Evolutionary conservation across 2,888 invertebrate species (phyloP).

Genomic region (Cephus spinipes): DNA sequence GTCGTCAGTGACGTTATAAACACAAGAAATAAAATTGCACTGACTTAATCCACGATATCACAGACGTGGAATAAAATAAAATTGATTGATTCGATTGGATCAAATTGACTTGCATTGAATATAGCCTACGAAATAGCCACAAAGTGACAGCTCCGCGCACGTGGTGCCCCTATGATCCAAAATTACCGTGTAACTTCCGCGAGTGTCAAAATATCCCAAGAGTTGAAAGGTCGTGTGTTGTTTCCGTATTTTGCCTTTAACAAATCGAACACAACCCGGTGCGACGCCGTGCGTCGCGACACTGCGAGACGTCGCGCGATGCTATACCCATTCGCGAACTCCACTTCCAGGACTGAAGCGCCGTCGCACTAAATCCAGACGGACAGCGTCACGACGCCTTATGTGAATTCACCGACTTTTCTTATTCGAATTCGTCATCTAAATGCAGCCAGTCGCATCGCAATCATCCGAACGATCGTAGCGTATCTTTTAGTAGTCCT

Average conservation of each 20-base stretch:
- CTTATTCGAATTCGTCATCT: background rate
- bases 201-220: background rate
- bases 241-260: background rate
- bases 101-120: background rate
- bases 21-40: background rate
- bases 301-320: constrained; percentile 42
- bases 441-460: background rate
- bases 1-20: background rate
- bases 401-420: background rate
- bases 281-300: constrained; percentile 40
- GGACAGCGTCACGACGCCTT: background rate
- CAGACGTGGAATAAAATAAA: background rate
- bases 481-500: background rate
- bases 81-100: background rate
- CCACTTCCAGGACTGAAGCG: constrained; percentile 35
- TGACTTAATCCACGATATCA: background rate
- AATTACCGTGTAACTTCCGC: background rate
- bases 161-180: background rate
- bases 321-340: constrained; percentile 16
- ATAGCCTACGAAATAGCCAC: background rate
- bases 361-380: constrained; percentile 44
- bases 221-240: background rate
- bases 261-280: constrained; percentile 30
- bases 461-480: background rate
- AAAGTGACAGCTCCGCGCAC: background rate